Evolutionary conservation across 1,140 invertebrate species (phyloP), one percentile per base, ranked within the genome.

Genomic region (Zaprionus taronus): DNA sequence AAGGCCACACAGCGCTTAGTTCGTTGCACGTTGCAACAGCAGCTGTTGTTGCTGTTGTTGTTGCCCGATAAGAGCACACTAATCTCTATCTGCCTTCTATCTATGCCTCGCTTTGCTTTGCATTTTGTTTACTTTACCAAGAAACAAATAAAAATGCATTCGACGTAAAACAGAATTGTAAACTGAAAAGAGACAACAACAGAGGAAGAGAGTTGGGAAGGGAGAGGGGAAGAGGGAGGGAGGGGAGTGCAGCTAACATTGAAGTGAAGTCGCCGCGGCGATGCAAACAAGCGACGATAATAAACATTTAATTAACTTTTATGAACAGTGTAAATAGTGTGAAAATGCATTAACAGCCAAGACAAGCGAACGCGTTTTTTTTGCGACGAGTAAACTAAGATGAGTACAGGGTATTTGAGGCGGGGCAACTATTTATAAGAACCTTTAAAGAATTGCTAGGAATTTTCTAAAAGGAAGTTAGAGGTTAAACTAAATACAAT

Each of bases 271-370:
- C 49, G 60, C 61, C 57, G 70, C 64, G 63, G 20, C 47, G 57
- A 70, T 62, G 62, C 63, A 72, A 72, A 68, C 76, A 76, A 72
- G 55, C 41, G 53, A 65, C 68, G 69, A 69, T 90, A 82, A 82
- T 90, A 90, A 90, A 90, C 83, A 91, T 90, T 90, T 90, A 90
- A 90, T 90, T 90, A 90, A 91, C 79, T 90, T 90, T 90, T 90
- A 85, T 90, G 86, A 90, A 85, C 86, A 77, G 64, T 69, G 86
- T 75, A 91, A 90, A 90, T 77, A 80, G 76, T 81, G 78, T 12
- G 38, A 55, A 84, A 87, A 73, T 70, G 69, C 73, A 77, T 72
- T 69, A 85, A 85, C 73, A 72, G 44, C 71, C 44, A 77, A 20
- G 68, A 58, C 64, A 76, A 79, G 28, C 68, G 51, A 41, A 72